A percentile compares a stretch with the other conserved stretches of the same genome.
Conservation (phyloP, 2,113 vertebrate genomes). For the Scytalopus superciliaris region DNA sequence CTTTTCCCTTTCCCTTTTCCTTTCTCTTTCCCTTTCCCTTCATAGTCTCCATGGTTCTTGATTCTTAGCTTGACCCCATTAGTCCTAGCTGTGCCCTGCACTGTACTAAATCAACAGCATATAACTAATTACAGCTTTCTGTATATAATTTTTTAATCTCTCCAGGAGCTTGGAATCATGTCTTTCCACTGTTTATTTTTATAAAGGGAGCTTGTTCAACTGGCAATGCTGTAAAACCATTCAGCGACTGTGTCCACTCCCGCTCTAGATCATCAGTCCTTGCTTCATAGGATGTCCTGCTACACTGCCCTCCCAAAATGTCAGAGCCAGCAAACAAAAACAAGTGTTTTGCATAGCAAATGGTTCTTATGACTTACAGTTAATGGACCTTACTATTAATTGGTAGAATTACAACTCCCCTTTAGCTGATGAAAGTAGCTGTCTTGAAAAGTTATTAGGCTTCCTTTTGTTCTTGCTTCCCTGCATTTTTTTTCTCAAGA, state of each 20-base stretch:
- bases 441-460: conserved; percentile 35
- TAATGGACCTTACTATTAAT: conserved; percentile 25
- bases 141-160: neutral
- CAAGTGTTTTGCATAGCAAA: neutral
- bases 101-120: neutral
- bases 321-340: neutral
- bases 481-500: neutral
- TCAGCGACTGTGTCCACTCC: neutral
- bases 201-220: neutral
- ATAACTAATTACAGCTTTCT: neutral
- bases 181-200: neutral
- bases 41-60: neutral
- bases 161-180: neutral
- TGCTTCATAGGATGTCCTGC: neutral
- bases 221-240: neutral
- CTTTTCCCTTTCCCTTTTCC: neutral
- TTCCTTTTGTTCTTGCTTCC: conserved; percentile 43
- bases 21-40: neutral
- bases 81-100: neutral
- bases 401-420: conserved; percentile 38
- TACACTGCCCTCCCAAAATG: neutral
- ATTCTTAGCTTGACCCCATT: neutral
- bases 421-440: conserved; percentile 28
- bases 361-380: conserved; percentile 1
- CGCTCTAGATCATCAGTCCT: neutral